phyloP scores from a whole-genome alignment of 2,888 invertebrate genomes.

The Xanthia togata region DNA sequence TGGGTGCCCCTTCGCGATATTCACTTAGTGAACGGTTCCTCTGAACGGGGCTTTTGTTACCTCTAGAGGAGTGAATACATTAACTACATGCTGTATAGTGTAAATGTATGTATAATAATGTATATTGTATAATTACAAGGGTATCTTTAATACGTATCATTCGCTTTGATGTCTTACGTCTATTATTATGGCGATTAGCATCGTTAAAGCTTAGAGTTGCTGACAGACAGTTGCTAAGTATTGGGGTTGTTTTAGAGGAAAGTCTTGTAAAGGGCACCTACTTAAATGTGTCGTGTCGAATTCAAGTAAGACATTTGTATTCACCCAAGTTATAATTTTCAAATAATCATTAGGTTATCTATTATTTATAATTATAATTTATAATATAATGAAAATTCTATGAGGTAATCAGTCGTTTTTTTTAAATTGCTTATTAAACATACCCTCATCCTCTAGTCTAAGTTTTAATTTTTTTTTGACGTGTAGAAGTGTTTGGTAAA shows the following conservation, averaged over 20 bases:
- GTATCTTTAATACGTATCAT: slow-evolving; percentile 60
- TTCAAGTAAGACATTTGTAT: background rate
- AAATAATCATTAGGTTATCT: background rate
- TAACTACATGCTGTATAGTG: slow-evolving; percentile 57
- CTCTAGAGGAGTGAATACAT: slow-evolving; percentile 76
- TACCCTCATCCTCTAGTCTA: background rate
- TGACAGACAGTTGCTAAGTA: slow-evolving; percentile 37
- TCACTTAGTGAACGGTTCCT: slow-evolving; percentile 78
- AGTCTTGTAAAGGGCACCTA: background rate
- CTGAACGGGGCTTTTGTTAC: slow-evolving; percentile 80
- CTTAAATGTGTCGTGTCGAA: background rate
- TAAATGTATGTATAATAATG: slow-evolving; percentile 14
- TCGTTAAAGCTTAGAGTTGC: slow-evolving; percentile 60
- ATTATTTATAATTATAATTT: too few relatives aligned
- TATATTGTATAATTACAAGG: slow-evolving; percentile 49
- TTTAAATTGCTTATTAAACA: too few relatives aligned
- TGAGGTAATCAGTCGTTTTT: too few relatives aligned
- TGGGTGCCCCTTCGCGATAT: slow-evolving; percentile 73
- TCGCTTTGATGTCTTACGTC: slow-evolving; percentile 57
- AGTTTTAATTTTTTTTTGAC: background rate
- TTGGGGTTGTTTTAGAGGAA: slow-evolving; percentile 21
- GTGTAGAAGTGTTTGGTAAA: background rate
- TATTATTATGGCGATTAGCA: slow-evolving; percentile 66
- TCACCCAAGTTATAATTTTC: background rate
- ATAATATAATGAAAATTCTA: too few relatives aligned